Conservation (phyloP, 2,113 vertebrate genomes). For the Zingel zingel region DNA sequence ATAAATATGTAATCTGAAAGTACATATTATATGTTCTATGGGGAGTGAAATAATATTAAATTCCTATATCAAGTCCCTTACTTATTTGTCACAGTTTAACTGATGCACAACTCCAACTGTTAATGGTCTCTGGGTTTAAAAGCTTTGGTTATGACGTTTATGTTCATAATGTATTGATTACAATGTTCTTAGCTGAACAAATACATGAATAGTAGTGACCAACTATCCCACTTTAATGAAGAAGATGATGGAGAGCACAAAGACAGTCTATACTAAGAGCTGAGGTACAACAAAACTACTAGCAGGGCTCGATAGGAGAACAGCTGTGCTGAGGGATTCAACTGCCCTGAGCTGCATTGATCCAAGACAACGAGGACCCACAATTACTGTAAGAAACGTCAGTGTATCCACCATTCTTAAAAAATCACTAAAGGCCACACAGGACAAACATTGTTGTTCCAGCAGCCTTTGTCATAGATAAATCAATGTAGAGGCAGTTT, state of each 20-base stretch:
- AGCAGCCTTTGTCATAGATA: slow-evolving; percentile 28
- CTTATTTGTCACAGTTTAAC: slow-evolving; percentile 19
- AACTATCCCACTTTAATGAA: slow-evolving; percentile 40
- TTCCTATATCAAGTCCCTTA: slow-evolving; percentile 2
- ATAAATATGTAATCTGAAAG: slow-evolving; percentile 1
- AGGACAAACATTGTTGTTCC: slow-evolving; percentile 54
- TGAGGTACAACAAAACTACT: slow-evolving; percentile 40
- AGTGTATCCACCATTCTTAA: slow-evolving; percentile 29
- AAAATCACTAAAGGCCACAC: slow-evolving; percentile 34
- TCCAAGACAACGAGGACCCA: slow-evolving; percentile 55
- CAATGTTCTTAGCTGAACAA: slow-evolving; percentile 24
- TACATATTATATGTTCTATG: neutral
- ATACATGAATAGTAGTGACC: slow-evolving; percentile 12
- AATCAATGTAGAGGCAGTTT: slow-evolving; percentile 53
- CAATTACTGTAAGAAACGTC: slow-evolving; percentile 60
- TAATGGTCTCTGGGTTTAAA: slow-evolving; percentile 35
- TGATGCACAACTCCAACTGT: neutral
- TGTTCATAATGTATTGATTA: slow-evolving; percentile 42
- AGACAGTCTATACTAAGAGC: slow-evolving; percentile 14
- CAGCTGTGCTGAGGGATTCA: slow-evolving; percentile 49
- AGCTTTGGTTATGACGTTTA: slow-evolving; percentile 15
- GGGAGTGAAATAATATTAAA: slow-evolving; percentile 1
- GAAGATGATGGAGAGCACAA: slow-evolving; percentile 48
- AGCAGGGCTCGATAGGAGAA: slow-evolving; percentile 52
- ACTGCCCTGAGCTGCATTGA: slow-evolving; percentile 64